Percentiles rank a stretch among this genome's conserved stretches.
These are phyloP conservation scores for Resseliella maxima DNA, from an alignment of 2,888 invertebrate genomes.

Conservation along the genomic window DNA sequence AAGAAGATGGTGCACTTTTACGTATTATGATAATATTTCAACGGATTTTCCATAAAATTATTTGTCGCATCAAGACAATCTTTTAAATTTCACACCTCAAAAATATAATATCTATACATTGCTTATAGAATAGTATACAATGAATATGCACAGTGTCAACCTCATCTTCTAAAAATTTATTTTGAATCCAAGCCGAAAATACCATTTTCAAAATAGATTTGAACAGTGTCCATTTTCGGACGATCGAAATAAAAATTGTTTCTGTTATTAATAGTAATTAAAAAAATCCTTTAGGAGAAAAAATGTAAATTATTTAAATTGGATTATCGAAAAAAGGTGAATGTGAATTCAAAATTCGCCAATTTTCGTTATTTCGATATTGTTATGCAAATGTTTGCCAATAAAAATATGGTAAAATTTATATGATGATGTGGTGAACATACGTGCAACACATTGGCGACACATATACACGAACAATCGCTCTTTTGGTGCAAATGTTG, in stretches of 20 bases:
- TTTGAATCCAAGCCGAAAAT: not conserved
- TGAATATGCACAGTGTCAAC: not conserved
- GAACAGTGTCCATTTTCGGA: not conserved
- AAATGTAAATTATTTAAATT: constrained; percentile 28
- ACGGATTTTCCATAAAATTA: constrained; percentile 43
- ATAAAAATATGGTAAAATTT: constrained; percentile 8
- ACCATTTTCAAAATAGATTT: not conserved
- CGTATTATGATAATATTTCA: not conserved
- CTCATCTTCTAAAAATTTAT: not conserved
- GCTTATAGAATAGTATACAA: not conserved
- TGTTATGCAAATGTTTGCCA: constrained; percentile 39
- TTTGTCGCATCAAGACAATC: not conserved
- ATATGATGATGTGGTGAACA: constrained; percentile 16
- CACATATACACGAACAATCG: not conserved
- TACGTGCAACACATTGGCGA: no score
- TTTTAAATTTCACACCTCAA: not conserved
- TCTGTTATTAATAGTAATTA: not conserved
- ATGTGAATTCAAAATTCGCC: not conserved
- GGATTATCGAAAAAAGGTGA: not conserved
- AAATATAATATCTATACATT: not conserved
- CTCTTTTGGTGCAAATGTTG: not conserved
- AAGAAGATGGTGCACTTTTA: not conserved
- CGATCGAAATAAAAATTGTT: not conserved
- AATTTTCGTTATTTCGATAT: constrained; percentile 51
- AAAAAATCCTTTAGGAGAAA: not conserved